Percentiles rank a stretch among this genome's conserved stretches.
phyloP scores from a whole-genome alignment of 2,888 invertebrate genomes.

The Andrena minutula region DNA sequence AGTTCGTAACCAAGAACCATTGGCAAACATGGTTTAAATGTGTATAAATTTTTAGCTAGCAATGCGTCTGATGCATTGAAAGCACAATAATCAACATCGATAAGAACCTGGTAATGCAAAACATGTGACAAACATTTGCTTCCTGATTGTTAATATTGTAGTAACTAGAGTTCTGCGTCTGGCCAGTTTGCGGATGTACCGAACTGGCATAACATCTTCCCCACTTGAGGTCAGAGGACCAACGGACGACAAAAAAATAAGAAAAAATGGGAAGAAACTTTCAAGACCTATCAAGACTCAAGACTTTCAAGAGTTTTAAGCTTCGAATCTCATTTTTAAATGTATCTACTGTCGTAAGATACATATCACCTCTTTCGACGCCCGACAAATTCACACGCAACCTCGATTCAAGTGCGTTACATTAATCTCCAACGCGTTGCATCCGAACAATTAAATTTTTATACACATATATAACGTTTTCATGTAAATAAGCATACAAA shows the following conservation, averaged over 20 bases:
- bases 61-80: slow-evolving; percentile 88
- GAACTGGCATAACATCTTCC: not conserved
- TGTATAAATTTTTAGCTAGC: slow-evolving; percentile 86
- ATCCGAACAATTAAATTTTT: no score
- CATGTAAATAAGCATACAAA: not conserved
- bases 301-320: no score
- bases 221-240: no score
- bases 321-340: no score
- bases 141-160: not conserved
- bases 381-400: no score
- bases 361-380: no score
- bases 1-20: slow-evolving; percentile 89
- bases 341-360: no score
- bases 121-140: not conserved
- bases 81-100: slow-evolving; percentile 88
- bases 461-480: no score
- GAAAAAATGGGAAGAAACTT: not conserved
- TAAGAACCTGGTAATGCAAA: slow-evolving; percentile 86
- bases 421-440: no score
- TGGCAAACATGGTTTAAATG: slow-evolving; percentile 85
- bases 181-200: not conserved
- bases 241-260: no score
- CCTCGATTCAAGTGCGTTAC: no score
- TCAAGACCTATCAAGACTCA: no score
- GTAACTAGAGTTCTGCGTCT: not conserved